Evolutionary conservation across 92 coral and sea anemone genomes (phyloP).

Genomic region (Chrysogorgia sp.): DNA sequence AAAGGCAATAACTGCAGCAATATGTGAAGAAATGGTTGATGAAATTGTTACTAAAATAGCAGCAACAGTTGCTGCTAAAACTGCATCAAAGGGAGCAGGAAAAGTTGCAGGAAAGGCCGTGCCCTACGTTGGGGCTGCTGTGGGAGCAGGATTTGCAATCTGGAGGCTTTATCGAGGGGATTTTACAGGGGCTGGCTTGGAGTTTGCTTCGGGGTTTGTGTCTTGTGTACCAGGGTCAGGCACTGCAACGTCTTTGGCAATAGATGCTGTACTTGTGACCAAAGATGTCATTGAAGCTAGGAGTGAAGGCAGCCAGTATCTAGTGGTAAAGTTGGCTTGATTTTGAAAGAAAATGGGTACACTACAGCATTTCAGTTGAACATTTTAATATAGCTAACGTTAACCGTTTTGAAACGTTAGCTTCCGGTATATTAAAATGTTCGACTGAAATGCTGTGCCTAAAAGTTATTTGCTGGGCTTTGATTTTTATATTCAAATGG

Average conservation of each 20-base stretch:
- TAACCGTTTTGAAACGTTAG: too few species aligned
- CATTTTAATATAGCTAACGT: too few species aligned
- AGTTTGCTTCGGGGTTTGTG: constrained; percentile 49
- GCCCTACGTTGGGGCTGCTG: constrained; percentile 32
- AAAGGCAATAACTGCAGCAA: constrained; percentile 14
- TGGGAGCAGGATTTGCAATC: constrained; percentile 45
- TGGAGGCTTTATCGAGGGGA: constrained; percentile 50
- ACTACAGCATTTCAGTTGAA: neutral
- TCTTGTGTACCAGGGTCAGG: constrained; percentile 52
- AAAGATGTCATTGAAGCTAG: constrained; percentile 44
- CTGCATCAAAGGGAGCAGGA: constrained; percentile 29
- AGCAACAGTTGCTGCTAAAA: constrained; percentile 26
- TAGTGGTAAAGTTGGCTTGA: constrained; percentile 24
- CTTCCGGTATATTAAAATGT: too few species aligned
- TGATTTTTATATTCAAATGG: too few species aligned
- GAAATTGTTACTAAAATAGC: constrained; percentile 30
- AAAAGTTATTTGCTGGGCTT: too few species aligned
- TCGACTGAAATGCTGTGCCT: too few species aligned
- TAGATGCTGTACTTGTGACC: constrained; percentile 43
- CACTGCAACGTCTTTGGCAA: constrained; percentile 44
- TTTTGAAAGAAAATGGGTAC: constrained; percentile 1
- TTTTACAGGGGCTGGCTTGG: constrained; percentile 44
- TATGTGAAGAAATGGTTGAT: constrained; percentile 19
- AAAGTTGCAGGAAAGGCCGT: constrained; percentile 37
- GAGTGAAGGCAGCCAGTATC: neutral